These are phyloP conservation scores for Drosophila robusta DNA, from an alignment of 2,888 invertebrate species.

Conservation along the genomic window DNA sequence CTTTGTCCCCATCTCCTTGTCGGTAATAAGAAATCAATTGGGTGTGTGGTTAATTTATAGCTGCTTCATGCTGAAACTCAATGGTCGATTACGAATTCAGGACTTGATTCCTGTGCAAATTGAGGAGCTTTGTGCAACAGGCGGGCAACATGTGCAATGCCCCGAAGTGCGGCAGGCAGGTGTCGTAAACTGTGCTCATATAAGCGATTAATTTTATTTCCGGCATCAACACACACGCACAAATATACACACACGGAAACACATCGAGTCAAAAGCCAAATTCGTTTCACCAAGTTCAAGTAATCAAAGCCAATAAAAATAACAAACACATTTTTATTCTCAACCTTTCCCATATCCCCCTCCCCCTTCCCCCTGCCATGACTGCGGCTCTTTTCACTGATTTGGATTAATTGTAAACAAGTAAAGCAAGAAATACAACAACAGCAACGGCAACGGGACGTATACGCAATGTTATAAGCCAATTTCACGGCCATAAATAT, in stretches of 20 bases:
- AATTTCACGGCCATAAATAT: slow-evolving; percentile 70
- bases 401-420: slow-evolving; percentile 52
- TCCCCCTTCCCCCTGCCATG: too few species aligned
- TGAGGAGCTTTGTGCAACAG: neutral
- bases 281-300: too few species aligned
- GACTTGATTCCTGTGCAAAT: slow-evolving; percentile 12
- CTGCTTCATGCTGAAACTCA: neutral
- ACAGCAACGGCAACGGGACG: slow-evolving; percentile 16
- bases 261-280: slow-evolving; percentile 10
- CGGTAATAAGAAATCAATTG: slow-evolving; percentile 12
- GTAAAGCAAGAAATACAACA: neutral
- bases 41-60: slow-evolving; percentile 29
- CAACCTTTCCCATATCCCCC: slow-evolving; percentile 2
- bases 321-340: slow-evolving; percentile 56
- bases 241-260: neutral
- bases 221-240: slow-evolving; percentile 8
- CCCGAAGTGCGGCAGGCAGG: slow-evolving; percentile 35
- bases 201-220: slow-evolving; percentile 58
- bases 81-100: slow-evolving; percentile 41
- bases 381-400: neutral
- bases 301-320: slow-evolving; percentile 66
- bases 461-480: slow-evolving; percentile 61
- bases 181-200: slow-evolving; percentile 43
- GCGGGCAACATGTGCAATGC: slow-evolving; percentile 25
- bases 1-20: neutral